Evolutionary conservation across 1,140 invertebrate genomes (phyloP).

Genomic region (Formica exsecta): DNA sequence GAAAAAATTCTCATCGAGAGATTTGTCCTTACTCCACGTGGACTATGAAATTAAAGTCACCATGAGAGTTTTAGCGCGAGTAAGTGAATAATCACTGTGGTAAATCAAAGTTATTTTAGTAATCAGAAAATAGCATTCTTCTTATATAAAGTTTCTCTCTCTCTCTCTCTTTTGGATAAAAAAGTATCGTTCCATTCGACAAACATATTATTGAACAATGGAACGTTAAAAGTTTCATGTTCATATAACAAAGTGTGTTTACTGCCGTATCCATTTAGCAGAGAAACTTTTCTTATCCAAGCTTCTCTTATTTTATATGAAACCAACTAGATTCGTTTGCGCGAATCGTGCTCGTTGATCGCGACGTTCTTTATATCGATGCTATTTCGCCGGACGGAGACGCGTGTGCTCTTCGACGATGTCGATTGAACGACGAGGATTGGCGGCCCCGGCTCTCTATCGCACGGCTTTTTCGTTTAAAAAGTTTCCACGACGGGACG

Average conservation of each 20-base stretch:
- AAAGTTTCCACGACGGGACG: neutral
- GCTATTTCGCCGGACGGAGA: neutral
- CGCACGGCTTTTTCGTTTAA: neutral
- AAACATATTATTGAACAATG: neutral
- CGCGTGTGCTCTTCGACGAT: neutral
- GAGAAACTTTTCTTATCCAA: neutral
- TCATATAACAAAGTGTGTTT: neutral
- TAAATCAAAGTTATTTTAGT: neutral
- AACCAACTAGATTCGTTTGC: neutral
- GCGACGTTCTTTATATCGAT: neutral
- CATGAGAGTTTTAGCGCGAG: neutral
- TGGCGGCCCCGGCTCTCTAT: neutral
- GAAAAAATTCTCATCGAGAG: slow-evolving; percentile 3
- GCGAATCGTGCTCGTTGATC: neutral
- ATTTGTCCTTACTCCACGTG: slow-evolving; percentile 6
- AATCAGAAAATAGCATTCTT: neutral
- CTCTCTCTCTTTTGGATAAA: neutral
- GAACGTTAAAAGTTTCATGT: slow-evolving; percentile 15
- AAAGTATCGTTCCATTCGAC: neutral
- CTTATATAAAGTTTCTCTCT: too few relatives aligned
- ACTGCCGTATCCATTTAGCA: neutral
- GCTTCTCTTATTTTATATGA: neutral
- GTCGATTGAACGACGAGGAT: neutral
- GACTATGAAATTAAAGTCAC: slow-evolving; percentile 41
- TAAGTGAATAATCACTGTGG: slow-evolving; percentile 32